phyloP scores from a whole-genome alignment of 2,113 vertebrate species.

The Cryptomyrus ogoouensis region DNA sequence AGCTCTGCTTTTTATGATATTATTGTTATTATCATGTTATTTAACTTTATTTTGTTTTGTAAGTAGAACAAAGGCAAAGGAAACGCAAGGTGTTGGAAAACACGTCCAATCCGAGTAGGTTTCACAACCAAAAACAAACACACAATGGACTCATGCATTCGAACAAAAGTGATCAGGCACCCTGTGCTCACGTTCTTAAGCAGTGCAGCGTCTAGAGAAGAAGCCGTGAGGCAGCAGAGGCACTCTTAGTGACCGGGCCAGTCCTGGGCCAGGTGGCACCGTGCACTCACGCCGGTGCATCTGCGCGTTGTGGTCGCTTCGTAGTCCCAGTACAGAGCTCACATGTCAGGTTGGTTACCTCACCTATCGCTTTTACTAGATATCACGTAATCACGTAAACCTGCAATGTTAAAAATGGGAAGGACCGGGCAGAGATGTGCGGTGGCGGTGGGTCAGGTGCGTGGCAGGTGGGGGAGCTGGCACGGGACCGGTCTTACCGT shows the following conservation, averaged over 20 bases:
- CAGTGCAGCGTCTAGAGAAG: slow-evolving; percentile 51
- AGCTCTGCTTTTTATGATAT: slow-evolving; percentile 14
- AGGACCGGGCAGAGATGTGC: slow-evolving; percentile 72
- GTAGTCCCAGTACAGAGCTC: slow-evolving; percentile 30
- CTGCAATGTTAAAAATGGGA: slow-evolving; percentile 15
- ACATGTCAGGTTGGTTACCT: slow-evolving; percentile 43
- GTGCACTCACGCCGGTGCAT: too few species aligned
- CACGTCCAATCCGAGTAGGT: slow-evolving; percentile 64
- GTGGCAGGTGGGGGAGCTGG: not conserved
- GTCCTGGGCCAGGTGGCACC: slow-evolving; percentile 50
- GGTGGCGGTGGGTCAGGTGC: not conserved
- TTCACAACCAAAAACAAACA: slow-evolving; percentile 29
- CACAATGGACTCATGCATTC: slow-evolving; percentile 49
- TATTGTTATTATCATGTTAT: slow-evolving; percentile 26
- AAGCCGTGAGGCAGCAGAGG: not conserved
- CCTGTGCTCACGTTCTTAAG: slow-evolving; percentile 44
- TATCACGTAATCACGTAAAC: not conserved
- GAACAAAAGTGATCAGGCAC: slow-evolving; percentile 74
- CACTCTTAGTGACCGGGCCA: slow-evolving; percentile 55
- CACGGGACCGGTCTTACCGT: not conserved
- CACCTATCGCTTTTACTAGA: slow-evolving; percentile 28
- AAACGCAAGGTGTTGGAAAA: slow-evolving; percentile 65
- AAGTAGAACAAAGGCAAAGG: slow-evolving; percentile 34
- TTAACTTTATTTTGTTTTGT: slow-evolving; percentile 28
- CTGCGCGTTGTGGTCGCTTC: not conserved